Conservation (phyloP, 2,888 invertebrate species). For the Conomelus anceps region DNA sequence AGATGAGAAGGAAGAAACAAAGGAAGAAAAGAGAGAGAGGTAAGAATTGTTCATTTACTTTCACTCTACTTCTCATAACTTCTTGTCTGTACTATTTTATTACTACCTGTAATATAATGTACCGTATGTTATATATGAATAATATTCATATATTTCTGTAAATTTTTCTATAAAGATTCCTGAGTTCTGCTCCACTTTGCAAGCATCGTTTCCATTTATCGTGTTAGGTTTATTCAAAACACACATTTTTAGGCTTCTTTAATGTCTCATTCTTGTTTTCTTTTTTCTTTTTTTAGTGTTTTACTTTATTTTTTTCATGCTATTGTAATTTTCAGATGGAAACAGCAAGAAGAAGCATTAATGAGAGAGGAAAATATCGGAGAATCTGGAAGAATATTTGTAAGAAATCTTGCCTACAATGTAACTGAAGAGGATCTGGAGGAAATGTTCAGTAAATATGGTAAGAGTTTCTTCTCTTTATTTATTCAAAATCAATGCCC, state of each 20-base stretch:
- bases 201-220: too few relatives aligned
- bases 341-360: slow-evolving; percentile 52
- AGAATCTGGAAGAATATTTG: slow-evolving; percentile 87
- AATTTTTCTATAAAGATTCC: too few relatives aligned
- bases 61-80: neutral
- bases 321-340: slow-evolving; percentile 44
- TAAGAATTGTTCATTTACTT: slow-evolving; percentile 3
- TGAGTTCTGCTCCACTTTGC: too few relatives aligned
- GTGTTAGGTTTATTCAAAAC: too few relatives aligned
- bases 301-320: neutral
- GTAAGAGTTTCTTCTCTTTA: slow-evolving; percentile 43
- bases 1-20: slow-evolving; percentile 41
- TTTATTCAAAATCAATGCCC: slow-evolving; percentile 7
- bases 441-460: slow-evolving; percentile 74
- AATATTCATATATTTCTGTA: too few relatives aligned
- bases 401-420: slow-evolving; percentile 83
- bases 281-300: neutral
- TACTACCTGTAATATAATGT: neutral
- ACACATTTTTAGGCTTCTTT: neutral
- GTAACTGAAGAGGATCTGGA: slow-evolving; percentile 80
- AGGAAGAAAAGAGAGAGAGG: slow-evolving; percentile 27
- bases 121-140: too few relatives aligned
- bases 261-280: neutral
- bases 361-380: slow-evolving; percentile 71
- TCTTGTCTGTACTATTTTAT: neutral